Evolutionary conservation across 1,140 invertebrate genomes (phyloP), one percentile per base, ranked within the genome.

Genomic region (Drosophila tropicalis): DNA sequence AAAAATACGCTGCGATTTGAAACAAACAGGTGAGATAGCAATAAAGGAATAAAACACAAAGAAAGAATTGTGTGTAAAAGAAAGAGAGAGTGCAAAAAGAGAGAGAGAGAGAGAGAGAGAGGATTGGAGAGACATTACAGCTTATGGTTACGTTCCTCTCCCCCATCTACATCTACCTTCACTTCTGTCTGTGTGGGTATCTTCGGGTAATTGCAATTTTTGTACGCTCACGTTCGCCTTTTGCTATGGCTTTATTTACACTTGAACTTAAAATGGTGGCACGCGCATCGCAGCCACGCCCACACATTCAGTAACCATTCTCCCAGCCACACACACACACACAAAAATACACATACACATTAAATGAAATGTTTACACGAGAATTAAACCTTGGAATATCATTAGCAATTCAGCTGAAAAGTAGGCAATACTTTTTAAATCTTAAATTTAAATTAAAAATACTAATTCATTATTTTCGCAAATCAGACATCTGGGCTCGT

Each of bases 181-280:
- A 5, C 40, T n/a, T 15, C 15, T 25, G 22, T 25, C 13, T 47
- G 7, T 47, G 56, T 7, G 62, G 19, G 51, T 12, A 62, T 29
- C 65, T 64, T 75, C 54, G 58, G 66, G 80, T 84, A 83, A 83
- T 84, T 83, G 81, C 68, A 65, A 76, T 80, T 83, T 65, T 79
- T 72, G 72, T 76, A 44, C 68, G 55, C 72, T 76, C 76, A 79
- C 81, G 72, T 79, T 76, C 61, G 70, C 68, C 60, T 62, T 61
- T 76, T 70, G 68, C 65, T 54, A 79, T 76, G 76, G 55, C 81
- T 83, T 76, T 84, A 84, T 83, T 83, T 84, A 84, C 76, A 79
- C 76, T 84, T 84, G 76, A 84, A 73, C 81, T 83, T 67, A 62
- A 80, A 83, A 80, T 84, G 71, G 72, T 65, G 66, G 72, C 81